A percentile compares a stretch with the other conserved stretches of the same genome.
These are phyloP conservation scores for Perca fluviatilis DNA, from an alignment of 2,113 vertebrate species.

Conservation along the genomic window DNA sequence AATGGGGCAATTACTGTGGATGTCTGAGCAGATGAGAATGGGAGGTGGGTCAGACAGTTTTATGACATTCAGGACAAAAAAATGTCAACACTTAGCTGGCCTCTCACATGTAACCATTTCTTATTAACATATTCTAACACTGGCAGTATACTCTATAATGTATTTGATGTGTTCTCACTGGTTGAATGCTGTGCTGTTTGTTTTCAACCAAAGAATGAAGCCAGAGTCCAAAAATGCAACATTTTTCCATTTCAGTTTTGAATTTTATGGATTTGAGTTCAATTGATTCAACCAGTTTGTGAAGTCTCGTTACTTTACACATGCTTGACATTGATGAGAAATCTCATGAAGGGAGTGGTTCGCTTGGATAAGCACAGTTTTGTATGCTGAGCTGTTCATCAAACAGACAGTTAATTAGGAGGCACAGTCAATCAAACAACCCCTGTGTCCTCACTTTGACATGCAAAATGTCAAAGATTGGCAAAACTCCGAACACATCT, in stretches of 20 bases:
- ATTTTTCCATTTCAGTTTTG: too few relatives aligned
- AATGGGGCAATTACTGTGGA: conserved; percentile 36
- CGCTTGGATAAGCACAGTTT: background rate
- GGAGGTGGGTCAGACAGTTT: conserved; percentile 7
- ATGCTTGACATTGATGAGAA: conserved; percentile 3
- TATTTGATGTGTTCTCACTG: background rate
- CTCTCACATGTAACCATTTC: background rate
- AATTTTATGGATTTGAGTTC: background rate
- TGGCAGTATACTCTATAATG: background rate
- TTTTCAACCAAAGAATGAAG: too few relatives aligned
- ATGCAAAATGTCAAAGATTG: too few relatives aligned
- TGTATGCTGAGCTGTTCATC: background rate
- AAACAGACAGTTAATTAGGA: background rate
- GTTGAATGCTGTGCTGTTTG: background rate
- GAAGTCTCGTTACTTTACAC: background rate
- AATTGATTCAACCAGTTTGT: background rate
- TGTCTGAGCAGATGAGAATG: conserved; percentile 33
- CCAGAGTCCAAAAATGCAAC: background rate
- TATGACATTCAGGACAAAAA: conserved; percentile 26
- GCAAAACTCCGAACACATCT: too few relatives aligned
- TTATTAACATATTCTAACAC: background rate
- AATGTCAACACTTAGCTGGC: background rate
- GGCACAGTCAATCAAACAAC: background rate
- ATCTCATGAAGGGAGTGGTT: background rate
- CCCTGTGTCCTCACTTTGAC: background rate